Evolutionary conservation across 2,113 vertebrate genomes (phyloP).

Genomic region (Clinocottus analis): DNA sequence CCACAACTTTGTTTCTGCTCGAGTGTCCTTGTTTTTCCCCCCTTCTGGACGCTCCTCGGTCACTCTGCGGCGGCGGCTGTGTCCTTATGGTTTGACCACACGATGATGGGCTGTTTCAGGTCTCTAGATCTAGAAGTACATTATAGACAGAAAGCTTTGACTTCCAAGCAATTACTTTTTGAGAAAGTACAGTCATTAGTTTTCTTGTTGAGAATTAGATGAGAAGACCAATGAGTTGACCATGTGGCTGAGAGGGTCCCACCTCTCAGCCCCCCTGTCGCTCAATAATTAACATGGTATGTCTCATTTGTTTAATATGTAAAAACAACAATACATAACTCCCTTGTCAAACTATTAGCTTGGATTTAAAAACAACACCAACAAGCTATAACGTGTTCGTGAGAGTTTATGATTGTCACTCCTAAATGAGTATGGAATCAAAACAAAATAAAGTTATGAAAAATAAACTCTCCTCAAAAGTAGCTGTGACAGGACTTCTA

Average conservation of each 20-base stretch:
- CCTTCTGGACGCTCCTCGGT: conserved; percentile 5
- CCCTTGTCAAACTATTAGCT: not conserved
- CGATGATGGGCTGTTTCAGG: conserved; percentile 28
- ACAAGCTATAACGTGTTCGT: too few relatives aligned
- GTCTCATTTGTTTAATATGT: too few relatives aligned
- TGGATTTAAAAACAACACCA: not conserved
- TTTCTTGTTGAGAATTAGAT: not conserved
- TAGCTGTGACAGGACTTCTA: too few relatives aligned
- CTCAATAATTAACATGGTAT: too few relatives aligned
- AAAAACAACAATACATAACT: not conserved
- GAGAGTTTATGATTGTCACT: not conserved
- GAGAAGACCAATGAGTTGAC: not conserved
- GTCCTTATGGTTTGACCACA: not conserved
- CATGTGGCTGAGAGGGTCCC: not conserved
- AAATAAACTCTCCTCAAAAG: not conserved
- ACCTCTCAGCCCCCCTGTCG: not conserved
- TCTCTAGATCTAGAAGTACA: conserved; percentile 44
- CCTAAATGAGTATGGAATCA: too few relatives aligned
- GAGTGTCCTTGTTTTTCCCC: not conserved
- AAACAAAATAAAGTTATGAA: not conserved
- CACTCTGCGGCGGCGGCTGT: conserved; percentile 4
- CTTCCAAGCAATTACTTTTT: not conserved
- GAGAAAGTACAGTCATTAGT: not conserved
- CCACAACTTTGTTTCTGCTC: conserved; percentile 6
- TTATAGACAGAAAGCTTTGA: not conserved